Evolutionary conservation across 1,140 invertebrate species (phyloP), one percentile per base, ranked within the genome.

Genomic region (Epicauta chinensis): DNA sequence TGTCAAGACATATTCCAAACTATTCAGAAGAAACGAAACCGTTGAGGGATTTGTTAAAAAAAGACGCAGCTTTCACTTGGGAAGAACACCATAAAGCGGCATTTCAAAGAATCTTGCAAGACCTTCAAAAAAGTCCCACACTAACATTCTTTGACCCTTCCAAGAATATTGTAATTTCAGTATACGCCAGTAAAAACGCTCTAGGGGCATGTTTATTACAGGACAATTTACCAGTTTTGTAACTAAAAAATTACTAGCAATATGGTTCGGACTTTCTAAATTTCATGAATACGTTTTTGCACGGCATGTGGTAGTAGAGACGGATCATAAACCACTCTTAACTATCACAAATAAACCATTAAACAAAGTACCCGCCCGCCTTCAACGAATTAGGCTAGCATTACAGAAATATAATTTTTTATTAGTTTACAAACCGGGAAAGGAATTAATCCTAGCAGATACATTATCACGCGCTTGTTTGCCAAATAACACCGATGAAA

Each of bases 181-280:
- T 58, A 12, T 68, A 74, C 55, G 59, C 62, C 6, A 64, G 57
- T 6, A 60, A 64, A 51, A 49, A 51, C 48, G 69, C 61, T 16
- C 31, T 70, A 37, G 71, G 69, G 12, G 57, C 56, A 15, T 49
- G 44, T 37, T 40, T 72, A 10, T 13, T 72, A n/a, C 69, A 73
- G 59, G 39, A 65, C 40, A 56, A 56, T 45, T 46, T 52, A 55
- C 69, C 67, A 14, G 53, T 65, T 9, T 47, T 48, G 32, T 73
- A 61, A 55, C 64, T 64, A 62, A 62, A 29, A 50, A 60, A 41
- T 29, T 60, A n/a, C 47, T 67, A 5, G 59, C 58, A 29, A 57
- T 69, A 15, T 50, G 39, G 12, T 68, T 62, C 46, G 60, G 58
- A 12, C 23, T 43, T 13, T 13, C 13, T 9, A 47, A 49, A 29